Conservation (phyloP, 2,888 invertebrate genomes). For the Drosophila anomelani region DNA sequence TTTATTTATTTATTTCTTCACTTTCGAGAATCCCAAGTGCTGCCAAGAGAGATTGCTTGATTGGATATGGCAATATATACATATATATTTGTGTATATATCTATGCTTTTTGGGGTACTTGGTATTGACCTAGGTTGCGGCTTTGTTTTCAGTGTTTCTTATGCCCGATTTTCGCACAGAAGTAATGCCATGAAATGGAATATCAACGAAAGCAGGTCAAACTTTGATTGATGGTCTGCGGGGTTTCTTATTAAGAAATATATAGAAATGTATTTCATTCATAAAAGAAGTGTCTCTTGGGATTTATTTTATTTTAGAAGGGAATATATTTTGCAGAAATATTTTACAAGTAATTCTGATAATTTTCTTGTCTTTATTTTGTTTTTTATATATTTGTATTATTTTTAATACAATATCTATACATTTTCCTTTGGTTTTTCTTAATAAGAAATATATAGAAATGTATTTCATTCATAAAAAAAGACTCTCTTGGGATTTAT, state of each 20-base stretch:
- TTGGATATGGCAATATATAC: background rate
- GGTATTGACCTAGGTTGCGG: constrained; percentile 37
- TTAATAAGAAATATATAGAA: no score
- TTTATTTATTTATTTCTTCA: constrained; percentile 5
- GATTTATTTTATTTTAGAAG: background rate
- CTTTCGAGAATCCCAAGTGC: constrained; percentile 23
- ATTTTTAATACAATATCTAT: background rate
- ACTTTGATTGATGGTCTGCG: constrained; percentile 2
- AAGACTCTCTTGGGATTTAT: no score
- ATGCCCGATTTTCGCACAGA: constrained; percentile 4
- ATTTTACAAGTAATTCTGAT: no score
- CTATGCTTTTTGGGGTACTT: constrained; percentile 3
- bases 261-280: background rate
- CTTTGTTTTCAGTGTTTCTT: background rate
- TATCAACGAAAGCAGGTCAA: constrained; percentile 14
- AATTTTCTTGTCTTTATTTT: background rate
- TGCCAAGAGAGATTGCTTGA: constrained; percentile 31
- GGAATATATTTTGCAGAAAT: no score
- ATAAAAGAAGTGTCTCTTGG: background rate
- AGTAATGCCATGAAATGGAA: constrained; percentile 4
- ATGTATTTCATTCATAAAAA: no score
- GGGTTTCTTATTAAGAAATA: background rate
- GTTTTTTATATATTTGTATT: background rate
- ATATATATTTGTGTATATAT: background rate
- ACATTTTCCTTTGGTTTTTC: no score